Evolutionary conservation across 1,140 invertebrate species (phyloP).

Genomic region (Pomacea maculata): DNA sequence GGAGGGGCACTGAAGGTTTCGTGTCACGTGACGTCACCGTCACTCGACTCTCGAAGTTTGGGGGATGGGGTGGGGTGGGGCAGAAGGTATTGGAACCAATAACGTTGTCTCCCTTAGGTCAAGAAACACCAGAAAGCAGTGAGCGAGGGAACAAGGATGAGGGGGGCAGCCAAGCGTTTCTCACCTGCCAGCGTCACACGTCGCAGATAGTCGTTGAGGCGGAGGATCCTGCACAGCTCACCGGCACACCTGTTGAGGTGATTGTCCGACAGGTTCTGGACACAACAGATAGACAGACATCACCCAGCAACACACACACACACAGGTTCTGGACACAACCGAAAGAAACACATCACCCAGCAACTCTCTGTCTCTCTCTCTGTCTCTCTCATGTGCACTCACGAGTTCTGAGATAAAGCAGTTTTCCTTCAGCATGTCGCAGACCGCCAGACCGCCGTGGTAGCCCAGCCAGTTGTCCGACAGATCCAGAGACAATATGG

Average conservation of each 20-base stretch:
- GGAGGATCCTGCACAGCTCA: not conserved
- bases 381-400: conserved; percentile 20
- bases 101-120: not conserved
- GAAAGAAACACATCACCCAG: too few relatives aligned
- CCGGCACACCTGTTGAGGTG: too few relatives aligned
- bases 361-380: too few relatives aligned
- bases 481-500: conserved; percentile 55
- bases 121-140: not conserved
- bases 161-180: too few relatives aligned
- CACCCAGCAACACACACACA: not conserved
- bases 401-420: conserved; percentile 63
- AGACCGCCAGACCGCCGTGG: conserved; percentile 54
- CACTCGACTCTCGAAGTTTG: not conserved
- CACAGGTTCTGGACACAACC: not conserved
- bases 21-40: too few relatives aligned
- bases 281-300: not conserved
- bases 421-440: conserved; percentile 65
- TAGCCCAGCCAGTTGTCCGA: conserved; percentile 63
- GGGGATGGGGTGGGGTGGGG: not conserved
- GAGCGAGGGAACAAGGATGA: not conserved
- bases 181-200: too few relatives aligned
- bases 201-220: too few relatives aligned
- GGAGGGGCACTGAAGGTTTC: not conserved
- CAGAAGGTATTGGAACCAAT: not conserved
- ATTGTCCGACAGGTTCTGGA: not conserved